These are phyloP conservation scores for Ridgeia piscesae DNA, from an alignment of 1,140 invertebrate species.

Conservation along the genomic window DNA sequence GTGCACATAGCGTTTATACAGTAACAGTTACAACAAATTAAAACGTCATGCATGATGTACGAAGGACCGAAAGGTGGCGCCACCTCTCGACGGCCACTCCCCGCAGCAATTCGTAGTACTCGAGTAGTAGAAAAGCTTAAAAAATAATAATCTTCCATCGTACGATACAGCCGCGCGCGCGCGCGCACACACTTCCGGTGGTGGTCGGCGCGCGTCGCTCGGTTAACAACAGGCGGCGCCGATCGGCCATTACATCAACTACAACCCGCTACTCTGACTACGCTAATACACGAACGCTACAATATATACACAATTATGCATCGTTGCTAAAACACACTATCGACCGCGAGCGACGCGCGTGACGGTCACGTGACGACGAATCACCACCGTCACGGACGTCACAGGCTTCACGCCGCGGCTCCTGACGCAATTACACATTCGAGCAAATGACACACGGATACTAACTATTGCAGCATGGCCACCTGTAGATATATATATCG, in stretches of 20 bases:
- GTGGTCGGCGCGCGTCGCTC: not conserved
- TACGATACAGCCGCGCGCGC: not conserved
- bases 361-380: not conserved
- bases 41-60: slow-evolving; percentile 5
- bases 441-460: not conserved
- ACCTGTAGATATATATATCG: not conserved
- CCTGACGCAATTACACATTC: not conserved
- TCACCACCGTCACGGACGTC: not conserved
- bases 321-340: not conserved
- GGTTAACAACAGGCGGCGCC: not conserved
- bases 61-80: not conserved
- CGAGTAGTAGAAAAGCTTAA: not conserved
- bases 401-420: not conserved
- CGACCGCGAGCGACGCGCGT: not conserved
- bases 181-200: not conserved
- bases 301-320: slow-evolving; percentile 6
- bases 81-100: not conserved
- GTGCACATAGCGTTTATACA: too few relatives aligned
- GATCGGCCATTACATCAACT: not conserved
- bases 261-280: not conserved
- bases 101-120: not conserved
- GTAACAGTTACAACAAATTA: not conserved
- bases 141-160: not conserved
- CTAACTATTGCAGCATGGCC: not conserved
- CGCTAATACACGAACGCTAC: not conserved